These are phyloP conservation scores for Parnassius orleans DNA, from an alignment of 2,888 invertebrate genomes.

Conservation along the genomic window DNA sequence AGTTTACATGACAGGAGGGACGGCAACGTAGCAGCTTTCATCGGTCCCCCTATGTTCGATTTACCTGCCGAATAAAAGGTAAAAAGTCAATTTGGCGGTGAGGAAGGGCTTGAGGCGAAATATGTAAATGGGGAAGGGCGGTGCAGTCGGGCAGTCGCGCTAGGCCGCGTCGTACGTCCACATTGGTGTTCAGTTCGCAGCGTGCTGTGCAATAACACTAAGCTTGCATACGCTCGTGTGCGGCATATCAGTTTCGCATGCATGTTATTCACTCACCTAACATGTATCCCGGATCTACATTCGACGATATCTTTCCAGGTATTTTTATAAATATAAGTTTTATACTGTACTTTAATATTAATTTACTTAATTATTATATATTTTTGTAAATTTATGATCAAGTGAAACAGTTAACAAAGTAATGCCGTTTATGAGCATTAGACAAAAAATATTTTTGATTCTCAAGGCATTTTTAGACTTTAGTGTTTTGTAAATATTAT, in stretches of 20 bases:
- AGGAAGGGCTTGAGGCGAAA: slow-evolving; percentile 74
- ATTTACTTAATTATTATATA: too few species aligned
- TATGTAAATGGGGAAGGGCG: slow-evolving; percentile 78
- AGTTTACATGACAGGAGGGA: slow-evolving; percentile 50
- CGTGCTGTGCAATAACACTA: slow-evolving; percentile 44
- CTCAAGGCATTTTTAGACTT: too few species aligned
- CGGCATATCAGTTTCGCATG: slow-evolving; percentile 37
- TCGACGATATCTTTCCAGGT: slow-evolving; percentile 65
- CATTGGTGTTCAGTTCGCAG: slow-evolving; percentile 37
- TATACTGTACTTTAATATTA: too few species aligned
- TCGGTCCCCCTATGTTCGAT: slow-evolving; percentile 71
- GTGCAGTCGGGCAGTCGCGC: slow-evolving; percentile 63
- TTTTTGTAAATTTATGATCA: too few species aligned
- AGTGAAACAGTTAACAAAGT: too few species aligned
- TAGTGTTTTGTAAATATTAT: too few species aligned
- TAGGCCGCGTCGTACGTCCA: slow-evolving; percentile 47
- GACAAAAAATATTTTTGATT: too few species aligned
- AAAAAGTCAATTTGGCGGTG: slow-evolving; percentile 77
- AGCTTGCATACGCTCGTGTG: slow-evolving; percentile 41
- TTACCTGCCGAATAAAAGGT: slow-evolving; percentile 79
- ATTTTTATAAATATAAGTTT: slow-evolving; percentile 15
- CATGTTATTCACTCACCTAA: slow-evolving; percentile 31
- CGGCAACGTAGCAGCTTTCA: slow-evolving; percentile 60
- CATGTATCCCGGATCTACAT: slow-evolving; percentile 74
- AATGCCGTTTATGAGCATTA: too few species aligned